Conservation (phyloP, 2,888 invertebrate species). For the Eupeodes latifasciatus region DNA sequence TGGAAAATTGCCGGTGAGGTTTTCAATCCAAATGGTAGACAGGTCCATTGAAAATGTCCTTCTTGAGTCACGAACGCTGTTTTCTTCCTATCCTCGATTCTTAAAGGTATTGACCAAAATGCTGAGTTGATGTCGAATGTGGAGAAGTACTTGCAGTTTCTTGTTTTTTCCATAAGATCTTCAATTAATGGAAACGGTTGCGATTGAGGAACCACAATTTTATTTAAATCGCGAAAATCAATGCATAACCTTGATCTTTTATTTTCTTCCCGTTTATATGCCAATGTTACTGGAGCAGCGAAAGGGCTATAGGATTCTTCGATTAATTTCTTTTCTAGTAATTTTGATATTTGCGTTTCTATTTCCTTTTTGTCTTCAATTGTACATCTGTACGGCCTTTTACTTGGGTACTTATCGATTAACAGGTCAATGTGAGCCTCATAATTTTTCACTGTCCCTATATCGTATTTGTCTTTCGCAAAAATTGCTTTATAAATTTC, state of each 20-base stretch:
- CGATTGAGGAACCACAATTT: conserved; percentile 18
- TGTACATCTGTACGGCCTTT: neutral
- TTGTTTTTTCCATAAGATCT: conserved; percentile 65
- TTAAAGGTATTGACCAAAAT: too few relatives aligned
- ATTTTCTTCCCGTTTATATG: neutral
- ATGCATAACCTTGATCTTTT: conserved; percentile 2
- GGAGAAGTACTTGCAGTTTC: conserved; percentile 28
- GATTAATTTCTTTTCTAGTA: neutral
- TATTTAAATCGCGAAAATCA: neutral
- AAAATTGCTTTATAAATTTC: too few relatives aligned
- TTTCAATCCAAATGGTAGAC: too few relatives aligned
- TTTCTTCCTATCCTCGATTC: too few relatives aligned
- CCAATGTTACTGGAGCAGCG: conserved; percentile 9
- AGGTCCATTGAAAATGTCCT: too few relatives aligned
- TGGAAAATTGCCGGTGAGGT: conserved; percentile 65
- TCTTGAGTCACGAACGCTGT: too few relatives aligned
- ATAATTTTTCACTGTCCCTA: too few relatives aligned
- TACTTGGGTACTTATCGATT: neutral
- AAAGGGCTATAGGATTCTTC: neutral
- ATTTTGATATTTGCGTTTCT: neutral
- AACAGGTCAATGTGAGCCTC: too few relatives aligned
- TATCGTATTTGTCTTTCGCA: too few relatives aligned
- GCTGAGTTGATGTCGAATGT: too few relatives aligned
- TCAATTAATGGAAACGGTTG: conserved; percentile 30
- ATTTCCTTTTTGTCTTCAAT: neutral